Evolutionary conservation across 2,888 invertebrate genomes (phyloP), one percentile per base, ranked within the genome.

Genomic region (Leptinotarsa juncta): DNA sequence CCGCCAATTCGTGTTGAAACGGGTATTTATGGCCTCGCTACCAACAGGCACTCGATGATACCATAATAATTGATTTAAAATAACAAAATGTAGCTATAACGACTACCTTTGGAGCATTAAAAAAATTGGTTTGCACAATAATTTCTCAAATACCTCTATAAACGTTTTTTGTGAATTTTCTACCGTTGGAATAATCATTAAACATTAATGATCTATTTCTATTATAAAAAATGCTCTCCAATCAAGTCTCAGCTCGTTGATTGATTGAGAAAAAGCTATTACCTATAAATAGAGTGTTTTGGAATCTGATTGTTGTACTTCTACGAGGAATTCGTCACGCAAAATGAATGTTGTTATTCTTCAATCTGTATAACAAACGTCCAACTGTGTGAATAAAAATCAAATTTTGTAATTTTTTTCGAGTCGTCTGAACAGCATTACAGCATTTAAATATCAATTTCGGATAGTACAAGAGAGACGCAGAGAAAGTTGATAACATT

Each of bases 1-100:
- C 71, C 55, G 67, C 67, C 49, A 53, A 67, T 72, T 72, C 62
- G 62, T n/a, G 42, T 62, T 16, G 62, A 62, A 62, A 62, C 62
- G 62, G 62, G 62, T 62, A 62, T 62, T 62, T 62, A 62, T 62
- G 62, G 62, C n/a, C 67, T 72, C 26, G 42, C 55, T 62, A 62
- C 71, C 65, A 65, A 51, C 67, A 51, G 50, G n/a, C 26, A 67
- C 67, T 67, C 67, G 67, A 67, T 67, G 53, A 67, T 62, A 51
- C 50, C 51, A 53, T 67, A 53, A 67, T 67, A 67, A 67, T 67
- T 67, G 67, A 67, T 67, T 67, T 51, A 67, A 51, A 67, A 67
- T 67, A 62, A 62, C 62, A 32, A 62, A 62, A 62, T 62, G 42
- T 32, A n/a, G 62, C 62, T 62, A 42, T 62, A 62, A 62, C 32